Evolutionary conservation across 2,888 invertebrate species (phyloP).

Genomic region (Hipparchia sbordonii): DNA sequence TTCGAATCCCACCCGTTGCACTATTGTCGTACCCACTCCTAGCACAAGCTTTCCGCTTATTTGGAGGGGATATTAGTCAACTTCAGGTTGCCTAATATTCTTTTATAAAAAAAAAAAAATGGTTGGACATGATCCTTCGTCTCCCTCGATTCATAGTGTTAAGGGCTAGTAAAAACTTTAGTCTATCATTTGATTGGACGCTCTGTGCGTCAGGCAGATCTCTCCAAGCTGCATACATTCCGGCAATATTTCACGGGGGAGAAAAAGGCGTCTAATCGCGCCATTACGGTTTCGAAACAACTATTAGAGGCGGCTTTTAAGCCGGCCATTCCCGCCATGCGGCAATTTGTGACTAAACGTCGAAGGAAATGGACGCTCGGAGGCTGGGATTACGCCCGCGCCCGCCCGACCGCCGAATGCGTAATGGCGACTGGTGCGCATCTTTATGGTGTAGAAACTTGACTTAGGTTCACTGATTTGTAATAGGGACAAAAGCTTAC

Average conservation of each 20-base stretch:
- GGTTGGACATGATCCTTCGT: no score
- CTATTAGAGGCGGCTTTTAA: slow-evolving; percentile 45
- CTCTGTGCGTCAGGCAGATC: not conserved
- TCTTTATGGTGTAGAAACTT: slow-evolving; percentile 34
- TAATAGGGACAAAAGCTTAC: no score
- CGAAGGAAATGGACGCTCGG: slow-evolving; percentile 49
- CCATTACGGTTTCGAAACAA: slow-evolving; percentile 41
- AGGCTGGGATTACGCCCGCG: slow-evolving; percentile 46
- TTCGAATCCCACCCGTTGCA: no score
- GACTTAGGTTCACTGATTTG: slow-evolving; percentile 18
- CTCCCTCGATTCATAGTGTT: no score
- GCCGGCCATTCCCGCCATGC: slow-evolving; percentile 44
- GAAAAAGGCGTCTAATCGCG: slow-evolving; percentile 39
- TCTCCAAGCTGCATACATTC: slow-evolving; percentile 24
- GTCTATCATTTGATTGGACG: not conserved
- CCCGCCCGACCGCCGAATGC: slow-evolving; percentile 39
- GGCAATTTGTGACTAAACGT: slow-evolving; percentile 50
- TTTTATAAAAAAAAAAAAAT: no score
- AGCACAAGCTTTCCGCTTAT: no score
- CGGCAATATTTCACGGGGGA: slow-evolving; percentile 32
- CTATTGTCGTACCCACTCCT: no score
- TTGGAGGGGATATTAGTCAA: no score
- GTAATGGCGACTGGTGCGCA: slow-evolving; percentile 34
- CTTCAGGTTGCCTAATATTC: no score
- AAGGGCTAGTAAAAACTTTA: no score